Percentiles rank a stretch among this genome's conserved stretches.
Conservation (phyloP, 2,888 invertebrate species). For the Prosopocoilus inquinatus region DNA sequence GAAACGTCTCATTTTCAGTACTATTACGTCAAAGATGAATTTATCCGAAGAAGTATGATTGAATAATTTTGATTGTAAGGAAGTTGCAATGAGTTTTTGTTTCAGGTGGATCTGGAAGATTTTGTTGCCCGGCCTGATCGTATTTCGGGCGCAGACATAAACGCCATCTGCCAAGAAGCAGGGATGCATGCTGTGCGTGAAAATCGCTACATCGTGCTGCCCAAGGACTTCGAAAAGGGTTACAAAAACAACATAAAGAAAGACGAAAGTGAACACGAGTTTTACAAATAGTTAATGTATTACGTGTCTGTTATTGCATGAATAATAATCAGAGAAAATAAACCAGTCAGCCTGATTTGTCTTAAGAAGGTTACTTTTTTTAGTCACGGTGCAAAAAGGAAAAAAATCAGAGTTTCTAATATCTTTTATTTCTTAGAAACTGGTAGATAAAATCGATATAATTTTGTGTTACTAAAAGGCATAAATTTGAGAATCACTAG, state of each 20-base stretch:
- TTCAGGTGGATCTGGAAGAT: slow-evolving; percentile 91
- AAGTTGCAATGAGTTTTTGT: slow-evolving; percentile 5
- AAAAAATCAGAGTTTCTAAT: slow-evolving; percentile 6
- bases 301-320: too few species aligned
- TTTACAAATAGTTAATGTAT: slow-evolving; percentile 81
- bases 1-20: slow-evolving; percentile 96
- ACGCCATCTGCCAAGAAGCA: slow-evolving; percentile 99
- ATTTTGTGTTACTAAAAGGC: slow-evolving; percentile 33
- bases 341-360: too few species aligned
- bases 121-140: slow-evolving; percentile 98
- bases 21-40: slow-evolving; percentile 97
- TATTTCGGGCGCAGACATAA: slow-evolving; percentile 98
- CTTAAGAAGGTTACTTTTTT: too few species aligned
- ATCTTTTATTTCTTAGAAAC: slow-evolving; percentile 20
- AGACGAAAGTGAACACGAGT: slow-evolving; percentile 98
- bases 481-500: slow-evolving; percentile 36
- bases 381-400: slow-evolving; percentile 2
- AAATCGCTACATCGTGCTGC: slow-evolving; percentile 97
- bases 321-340: too few species aligned
- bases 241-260: slow-evolving; percentile 99
- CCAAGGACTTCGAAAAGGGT: slow-evolving; percentile 99
- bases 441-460: slow-evolving; percentile 20
- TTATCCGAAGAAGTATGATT: slow-evolving; percentile 78
- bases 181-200: slow-evolving; percentile 99
- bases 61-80: not conserved